These are phyloP conservation scores for Diploscapter pachys DNA, from an alignment of 1,140 invertebrate genomes.

Conservation along the genomic window DNA sequence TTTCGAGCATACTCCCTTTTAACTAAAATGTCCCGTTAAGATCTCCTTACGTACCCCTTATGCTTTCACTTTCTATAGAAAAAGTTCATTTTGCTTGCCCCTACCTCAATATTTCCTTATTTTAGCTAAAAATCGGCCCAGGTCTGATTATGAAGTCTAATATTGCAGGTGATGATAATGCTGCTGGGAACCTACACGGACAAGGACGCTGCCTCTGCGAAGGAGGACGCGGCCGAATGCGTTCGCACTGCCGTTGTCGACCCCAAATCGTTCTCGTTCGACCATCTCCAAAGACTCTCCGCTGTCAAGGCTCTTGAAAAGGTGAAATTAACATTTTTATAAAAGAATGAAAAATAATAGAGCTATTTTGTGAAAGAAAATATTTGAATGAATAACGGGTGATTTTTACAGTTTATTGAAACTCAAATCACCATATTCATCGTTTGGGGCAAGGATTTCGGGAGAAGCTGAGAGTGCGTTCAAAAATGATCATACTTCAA, in stretches of 20 bases:
- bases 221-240: constrained; percentile 52
- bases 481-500: no score
- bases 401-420: no score
- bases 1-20: not conserved
- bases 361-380: no score
- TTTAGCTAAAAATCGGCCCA: not conserved
- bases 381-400: no score
- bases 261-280: constrained; percentile 51
- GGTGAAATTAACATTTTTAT: constrained; percentile 6
- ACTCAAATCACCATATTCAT: no score
- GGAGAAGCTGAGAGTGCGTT: no score
- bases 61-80: not conserved
- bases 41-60: not conserved
- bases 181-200: constrained; percentile 51
- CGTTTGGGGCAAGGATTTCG: no score
- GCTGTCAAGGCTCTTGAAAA: constrained; percentile 51
- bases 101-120: not conserved
- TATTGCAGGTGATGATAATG: constrained; percentile 49
- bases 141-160: no score
- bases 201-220: constrained; percentile 41
- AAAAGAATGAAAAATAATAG: no score
- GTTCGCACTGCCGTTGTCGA: constrained; percentile 53
- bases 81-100: not conserved
- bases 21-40: not conserved
- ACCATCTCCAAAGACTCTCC: constrained; percentile 48